Base-by-base conservation (phyloP, 1,140 invertebrate species). In the Adelges cooleyi region DNA sequence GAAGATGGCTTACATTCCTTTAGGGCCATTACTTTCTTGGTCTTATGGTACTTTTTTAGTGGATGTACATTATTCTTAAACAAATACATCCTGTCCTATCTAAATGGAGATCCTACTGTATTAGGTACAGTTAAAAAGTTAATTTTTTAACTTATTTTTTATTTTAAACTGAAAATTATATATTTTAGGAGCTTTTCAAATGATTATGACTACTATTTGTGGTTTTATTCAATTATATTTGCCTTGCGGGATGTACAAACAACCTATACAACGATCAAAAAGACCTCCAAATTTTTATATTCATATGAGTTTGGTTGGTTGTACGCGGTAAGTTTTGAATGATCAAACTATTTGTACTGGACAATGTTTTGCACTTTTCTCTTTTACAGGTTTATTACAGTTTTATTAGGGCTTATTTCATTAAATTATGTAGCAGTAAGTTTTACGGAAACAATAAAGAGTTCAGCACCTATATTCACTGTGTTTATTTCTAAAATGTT, bases 391-490 rank as follows among this genome's bases (percentile, higher is more conserved):
- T 90, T 89, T 76, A 80, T 82, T 42, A 89, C 86, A 2, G 85
- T 89, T 48, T 78, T 90, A 56, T 74, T 85, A 72, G 88, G 88
- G 65, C 75, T 91, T 67, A 78, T 90, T 42, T 86, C 89, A 9
- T 77, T 91, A 38, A 89, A 89, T 78, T 90, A 85, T 77, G 86
- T 90, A 56, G 85, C 88, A 59, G 87, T 90, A 23, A 89, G 86
- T 74, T 91, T 91, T 75, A 89, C 87, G 36, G 89, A 90, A 75
- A 90, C 88, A 18, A 86, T 91, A 17, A 91, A 91, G 75, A 89
- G 86, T 76, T 89, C 87, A 23, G 88, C 88, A 22, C 89, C 89
- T 66, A 76, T 90, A 29, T 91, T 90, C 73, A 91, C 89, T 46
- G 87, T 90, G 56, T 73, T 89, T 38, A 87, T 90, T 69, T 86